These are phyloP conservation scores for Bombus balteatus DNA, from an alignment of 1,140 invertebrate genomes.

Conservation along the genomic window DNA sequence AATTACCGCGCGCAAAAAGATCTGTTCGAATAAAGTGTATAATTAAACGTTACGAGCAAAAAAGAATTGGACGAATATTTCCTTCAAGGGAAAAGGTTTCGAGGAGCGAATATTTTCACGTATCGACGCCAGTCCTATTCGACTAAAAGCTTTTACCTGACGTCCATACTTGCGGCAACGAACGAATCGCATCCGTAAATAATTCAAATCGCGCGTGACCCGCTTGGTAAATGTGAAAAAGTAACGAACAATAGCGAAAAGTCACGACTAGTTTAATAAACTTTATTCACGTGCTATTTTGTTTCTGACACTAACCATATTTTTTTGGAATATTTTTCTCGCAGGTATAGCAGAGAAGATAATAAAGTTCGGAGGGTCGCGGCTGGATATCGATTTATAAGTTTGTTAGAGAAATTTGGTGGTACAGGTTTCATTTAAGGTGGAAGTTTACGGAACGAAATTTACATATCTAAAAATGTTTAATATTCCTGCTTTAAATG, in stretches of 20 bases:
- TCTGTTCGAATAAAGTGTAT: not conserved
- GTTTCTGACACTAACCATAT: not conserved
- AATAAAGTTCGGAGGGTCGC: not conserved
- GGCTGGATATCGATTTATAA: not conserved
- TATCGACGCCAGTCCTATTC: not conserved
- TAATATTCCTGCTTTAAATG: too few species aligned
- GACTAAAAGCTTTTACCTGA: not conserved
- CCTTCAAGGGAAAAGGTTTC: too few species aligned
- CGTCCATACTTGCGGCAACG: not conserved
- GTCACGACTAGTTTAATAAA: not conserved
- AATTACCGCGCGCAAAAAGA: not conserved
- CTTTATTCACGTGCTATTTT: not conserved
- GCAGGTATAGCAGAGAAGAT: not conserved
- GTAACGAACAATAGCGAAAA: not conserved
- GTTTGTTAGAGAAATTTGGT: not conserved
- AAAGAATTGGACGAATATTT: too few species aligned
- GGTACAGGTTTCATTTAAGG: too few species aligned
- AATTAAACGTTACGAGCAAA: not conserved
- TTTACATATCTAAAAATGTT: not conserved
- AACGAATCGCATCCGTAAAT: not conserved
- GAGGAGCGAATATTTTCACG: not conserved
- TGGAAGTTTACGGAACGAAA: too few species aligned
- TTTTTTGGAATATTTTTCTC: not conserved
- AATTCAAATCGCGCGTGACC: constrained; percentile 7
- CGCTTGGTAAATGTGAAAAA: too few species aligned